Evolutionary conservation across 2,797 vertebrate genomes (phyloP).

Genomic region (Mico argentatus): DNA sequence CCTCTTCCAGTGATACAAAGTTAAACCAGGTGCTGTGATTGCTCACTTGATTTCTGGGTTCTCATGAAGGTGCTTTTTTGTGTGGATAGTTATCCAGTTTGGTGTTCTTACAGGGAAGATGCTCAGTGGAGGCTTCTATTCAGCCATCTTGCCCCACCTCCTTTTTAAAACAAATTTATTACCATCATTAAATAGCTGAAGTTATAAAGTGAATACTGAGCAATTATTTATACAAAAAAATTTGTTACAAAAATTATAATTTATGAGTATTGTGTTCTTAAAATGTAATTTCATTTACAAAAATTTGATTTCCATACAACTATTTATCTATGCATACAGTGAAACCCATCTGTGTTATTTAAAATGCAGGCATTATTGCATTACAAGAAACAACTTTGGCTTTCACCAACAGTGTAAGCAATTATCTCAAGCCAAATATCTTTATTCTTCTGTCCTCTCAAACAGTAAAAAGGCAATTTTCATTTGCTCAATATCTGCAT

Average conservation of each 20-base stretch:
- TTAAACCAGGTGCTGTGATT: too few species aligned
- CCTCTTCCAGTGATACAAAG: too few species aligned
- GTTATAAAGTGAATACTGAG: background rate
- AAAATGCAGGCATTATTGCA: constrained; percentile 54
- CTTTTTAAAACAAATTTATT: constrained; percentile 40
- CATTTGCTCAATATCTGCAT: constrained; percentile 55
- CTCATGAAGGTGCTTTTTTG: too few species aligned
- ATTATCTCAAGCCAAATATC: constrained; percentile 60
- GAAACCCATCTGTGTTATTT: constrained; percentile 58
- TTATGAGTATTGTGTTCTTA: constrained; percentile 33
- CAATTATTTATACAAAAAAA: constrained; percentile 45
- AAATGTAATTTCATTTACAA: constrained; percentile 46
- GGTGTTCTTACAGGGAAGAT: too few species aligned
- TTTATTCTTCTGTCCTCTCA: constrained; percentile 60
- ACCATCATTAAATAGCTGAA: constrained; percentile 7
- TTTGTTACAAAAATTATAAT: constrained; percentile 38
- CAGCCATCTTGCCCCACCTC: background rate
- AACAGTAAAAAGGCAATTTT: constrained; percentile 59
- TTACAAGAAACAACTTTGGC: constrained; percentile 46
- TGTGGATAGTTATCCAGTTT: too few species aligned
- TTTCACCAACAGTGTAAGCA: constrained; percentile 39
- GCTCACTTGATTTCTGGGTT: too few species aligned
- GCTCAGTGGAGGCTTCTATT: too few species aligned
- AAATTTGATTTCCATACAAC: constrained; percentile 21
- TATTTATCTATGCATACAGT: constrained; percentile 38